These are phyloP conservation scores for Rotaria magnacalcarata DNA, from an alignment of 2,888 invertebrate species.

Conservation along the genomic window DNA sequence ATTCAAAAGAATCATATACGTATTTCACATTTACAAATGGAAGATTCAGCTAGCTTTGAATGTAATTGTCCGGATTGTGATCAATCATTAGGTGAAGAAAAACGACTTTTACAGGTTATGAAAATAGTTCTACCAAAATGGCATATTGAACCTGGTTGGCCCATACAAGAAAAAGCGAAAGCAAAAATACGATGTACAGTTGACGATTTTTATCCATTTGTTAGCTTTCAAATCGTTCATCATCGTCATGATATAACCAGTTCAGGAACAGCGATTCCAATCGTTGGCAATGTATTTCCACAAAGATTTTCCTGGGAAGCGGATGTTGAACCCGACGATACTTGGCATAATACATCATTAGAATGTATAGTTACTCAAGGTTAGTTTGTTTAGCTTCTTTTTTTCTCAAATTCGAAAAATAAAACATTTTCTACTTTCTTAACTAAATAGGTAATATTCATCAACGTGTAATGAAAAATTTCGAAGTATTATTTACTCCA, in stretches of 20 bases:
- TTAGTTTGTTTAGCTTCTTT: background rate
- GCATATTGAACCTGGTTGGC: background rate
- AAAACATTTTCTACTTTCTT: background rate
- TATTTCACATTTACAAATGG: background rate
- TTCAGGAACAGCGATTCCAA: background rate
- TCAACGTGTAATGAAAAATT: background rate
- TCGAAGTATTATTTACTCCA: background rate
- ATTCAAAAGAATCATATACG: background rate
- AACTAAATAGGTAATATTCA: background rate
- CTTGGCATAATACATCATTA: background rate
- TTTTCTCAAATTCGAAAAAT: too few species aligned
- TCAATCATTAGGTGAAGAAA: background rate
- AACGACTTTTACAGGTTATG: background rate
- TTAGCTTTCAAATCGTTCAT: background rate
- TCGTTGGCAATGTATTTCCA: background rate
- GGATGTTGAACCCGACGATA: background rate
- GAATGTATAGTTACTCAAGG: background rate
- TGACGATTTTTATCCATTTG: constrained; percentile 21
- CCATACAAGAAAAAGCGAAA: background rate
- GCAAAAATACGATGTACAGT: background rate
- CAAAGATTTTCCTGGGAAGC: background rate
- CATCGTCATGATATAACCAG: background rate
- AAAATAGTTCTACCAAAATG: background rate
- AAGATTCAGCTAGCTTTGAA: background rate
- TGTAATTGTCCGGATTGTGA: constrained; percentile 25